A percentile compares a stretch with the other conserved stretches of the same genome.
Evolutionary conservation across 2,797 vertebrate genomes (phyloP).

Genomic region (Onychomys arenicola): DNA sequence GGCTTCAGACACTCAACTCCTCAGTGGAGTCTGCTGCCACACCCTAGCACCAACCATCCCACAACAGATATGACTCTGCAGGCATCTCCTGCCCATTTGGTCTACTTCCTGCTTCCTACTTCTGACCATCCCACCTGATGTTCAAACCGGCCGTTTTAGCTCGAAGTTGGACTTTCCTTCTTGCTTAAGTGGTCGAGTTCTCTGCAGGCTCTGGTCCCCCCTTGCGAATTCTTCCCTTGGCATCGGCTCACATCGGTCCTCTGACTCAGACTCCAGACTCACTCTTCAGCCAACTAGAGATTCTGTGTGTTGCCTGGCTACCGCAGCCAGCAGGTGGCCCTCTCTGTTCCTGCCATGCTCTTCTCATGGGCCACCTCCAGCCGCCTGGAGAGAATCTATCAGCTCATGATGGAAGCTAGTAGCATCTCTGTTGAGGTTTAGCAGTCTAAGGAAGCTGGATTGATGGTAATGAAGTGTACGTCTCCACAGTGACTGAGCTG

Average conservation of each 20-base stretch:
- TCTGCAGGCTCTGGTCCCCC: not conserved
- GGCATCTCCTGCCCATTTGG: not conserved
- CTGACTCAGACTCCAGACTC: not conserved
- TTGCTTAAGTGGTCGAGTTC: not conserved
- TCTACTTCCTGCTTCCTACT: not conserved
- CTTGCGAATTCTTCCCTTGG: not conserved
- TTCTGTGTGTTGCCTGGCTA: too few relatives aligned
- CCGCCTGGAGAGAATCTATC: not conserved
- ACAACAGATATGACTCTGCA: fast-evolving
- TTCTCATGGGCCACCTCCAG: not conserved
- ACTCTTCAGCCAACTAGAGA: not conserved
- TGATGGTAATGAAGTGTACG: not conserved
- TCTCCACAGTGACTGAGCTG: not conserved
- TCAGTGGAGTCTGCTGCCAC: not conserved
- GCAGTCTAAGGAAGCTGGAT: not conserved
- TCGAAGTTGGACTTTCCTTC: not conserved
- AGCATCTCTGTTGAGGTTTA: not conserved
- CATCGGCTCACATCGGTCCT: not conserved
- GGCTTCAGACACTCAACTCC: not conserved
- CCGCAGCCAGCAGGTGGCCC: not conserved
- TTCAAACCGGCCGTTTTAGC: not conserved
- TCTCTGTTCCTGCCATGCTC: not conserved
- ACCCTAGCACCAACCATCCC: not conserved
- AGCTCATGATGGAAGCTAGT: not conserved
- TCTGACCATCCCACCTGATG: not conserved